phyloP scores from a whole-genome alignment of 2,797 vertebrate genomes.

The Enteromius fasciolatus region DNA sequence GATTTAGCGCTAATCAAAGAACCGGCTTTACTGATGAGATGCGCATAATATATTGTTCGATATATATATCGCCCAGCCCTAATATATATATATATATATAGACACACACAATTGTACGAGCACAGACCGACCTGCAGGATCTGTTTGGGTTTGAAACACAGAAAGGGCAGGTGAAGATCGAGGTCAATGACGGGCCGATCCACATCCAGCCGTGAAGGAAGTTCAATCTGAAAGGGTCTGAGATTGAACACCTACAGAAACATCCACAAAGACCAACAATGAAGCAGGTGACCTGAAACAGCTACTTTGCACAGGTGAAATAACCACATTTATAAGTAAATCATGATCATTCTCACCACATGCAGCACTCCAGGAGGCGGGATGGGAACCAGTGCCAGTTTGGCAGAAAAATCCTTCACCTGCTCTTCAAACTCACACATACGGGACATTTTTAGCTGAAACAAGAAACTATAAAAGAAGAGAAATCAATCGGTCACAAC shows the following conservation, averaged over 20 bases:
- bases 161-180: conserved; percentile 90
- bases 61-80: no score
- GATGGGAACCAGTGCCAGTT: conserved; percentile 88
- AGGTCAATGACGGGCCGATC: conserved; percentile 89
- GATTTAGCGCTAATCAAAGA: no score
- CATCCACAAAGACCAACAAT: not conserved
- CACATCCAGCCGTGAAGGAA: conserved; percentile 85
- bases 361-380: conserved; percentile 93
- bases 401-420: conserved; percentile 93
- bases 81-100: no score
- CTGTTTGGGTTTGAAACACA: conserved; percentile 85
- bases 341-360: conserved; percentile 79
- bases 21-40: no score
- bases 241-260: conserved; percentile 81
- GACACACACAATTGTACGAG: no score
- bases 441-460: conserved; percentile 81
- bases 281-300: not conserved
- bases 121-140: conserved; percentile 73
- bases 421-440: conserved; percentile 84
- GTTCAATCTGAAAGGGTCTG: conserved; percentile 88
- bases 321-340: not conserved
- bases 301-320: not conserved
- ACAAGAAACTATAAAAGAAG: conserved; percentile 68
- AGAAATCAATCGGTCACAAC: not conserved
- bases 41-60: no score